These are phyloP conservation scores for Phanerotoma sp. DNA, from an alignment of 2,888 invertebrate genomes.

Conservation along the genomic window DNA sequence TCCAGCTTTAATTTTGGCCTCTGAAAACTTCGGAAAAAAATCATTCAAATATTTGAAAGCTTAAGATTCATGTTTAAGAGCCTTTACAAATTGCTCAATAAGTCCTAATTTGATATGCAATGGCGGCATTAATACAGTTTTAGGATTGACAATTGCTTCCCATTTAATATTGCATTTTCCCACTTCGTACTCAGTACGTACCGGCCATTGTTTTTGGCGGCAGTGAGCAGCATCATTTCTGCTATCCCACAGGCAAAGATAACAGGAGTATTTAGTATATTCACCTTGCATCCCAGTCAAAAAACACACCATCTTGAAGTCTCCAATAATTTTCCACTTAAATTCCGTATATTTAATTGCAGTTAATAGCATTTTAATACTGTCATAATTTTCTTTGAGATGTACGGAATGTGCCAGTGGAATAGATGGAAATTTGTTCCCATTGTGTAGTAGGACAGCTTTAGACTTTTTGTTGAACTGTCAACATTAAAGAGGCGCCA, in stretches of 20 bases:
- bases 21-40: constrained; percentile 32
- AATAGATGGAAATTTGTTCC: not conserved
- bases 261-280: constrained; percentile 35
- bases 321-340: not conserved
- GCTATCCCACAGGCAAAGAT: constrained; percentile 38
- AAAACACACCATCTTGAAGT: too few species aligned
- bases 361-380: constrained; percentile 1
- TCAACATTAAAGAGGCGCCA: constrained; percentile 16
- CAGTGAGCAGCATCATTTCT: constrained; percentile 32
- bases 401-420: not conserved
- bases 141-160: constrained; percentile 2
- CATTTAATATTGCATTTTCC: constrained; percentile 13
- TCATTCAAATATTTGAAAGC: constrained; percentile 26
- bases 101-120: constrained; percentile 35
- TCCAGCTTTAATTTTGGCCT: too few species aligned
- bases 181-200: constrained; percentile 15
- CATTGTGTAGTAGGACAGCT: constrained; percentile 17
- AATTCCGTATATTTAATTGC: constrained; percentile 2
- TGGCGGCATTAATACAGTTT: constrained; percentile 17
- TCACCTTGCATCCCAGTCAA: too few species aligned
- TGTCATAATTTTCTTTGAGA: not conserved
- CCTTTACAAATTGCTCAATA: constrained; percentile 38
- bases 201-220: constrained; percentile 30
- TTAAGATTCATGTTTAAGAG: constrained; percentile 21
- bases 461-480: constrained; percentile 17